Percentiles rank a stretch among this genome's conserved stretches.
Conservation (phyloP, 2,888 invertebrate genomes). For the Ectemnius cavifrons region DNA sequence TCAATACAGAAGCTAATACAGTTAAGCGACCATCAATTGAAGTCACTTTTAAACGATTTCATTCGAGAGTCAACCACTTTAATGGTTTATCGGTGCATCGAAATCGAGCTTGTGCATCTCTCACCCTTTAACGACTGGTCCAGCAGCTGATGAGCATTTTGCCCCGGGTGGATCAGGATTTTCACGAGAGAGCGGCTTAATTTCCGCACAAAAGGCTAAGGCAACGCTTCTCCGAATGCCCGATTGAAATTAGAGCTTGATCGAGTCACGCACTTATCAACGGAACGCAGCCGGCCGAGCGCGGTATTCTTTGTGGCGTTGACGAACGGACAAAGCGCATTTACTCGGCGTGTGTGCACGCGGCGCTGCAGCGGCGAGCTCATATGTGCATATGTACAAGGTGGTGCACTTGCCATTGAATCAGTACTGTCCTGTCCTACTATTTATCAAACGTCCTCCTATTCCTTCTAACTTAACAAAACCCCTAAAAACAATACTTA, state of each 20-base stretch:
- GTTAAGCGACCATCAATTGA: no score
- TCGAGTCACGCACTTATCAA: no score
- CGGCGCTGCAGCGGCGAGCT: no score
- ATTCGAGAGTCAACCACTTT: no score
- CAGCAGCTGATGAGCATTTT: neutral
- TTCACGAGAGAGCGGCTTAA: neutral
- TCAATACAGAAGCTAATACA: no score
- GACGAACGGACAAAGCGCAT: neutral
- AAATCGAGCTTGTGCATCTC: no score
- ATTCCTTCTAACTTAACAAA: no score
- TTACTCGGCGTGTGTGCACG: neutral
- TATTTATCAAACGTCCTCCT: no score
- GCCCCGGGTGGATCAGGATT: neutral
- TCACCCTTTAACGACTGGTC: neutral
- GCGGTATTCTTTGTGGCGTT: neutral
- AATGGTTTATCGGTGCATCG: no score
- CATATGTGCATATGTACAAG: no score
- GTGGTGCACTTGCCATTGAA: neutral
- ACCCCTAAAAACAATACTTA: no score
- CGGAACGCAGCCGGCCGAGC: neutral
- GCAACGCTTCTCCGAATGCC: conserved; percentile 9
- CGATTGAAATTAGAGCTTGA: neutral
- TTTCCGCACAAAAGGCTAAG: neutral
- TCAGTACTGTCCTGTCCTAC: neutral
- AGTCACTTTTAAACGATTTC: no score